These are phyloP conservation scores for Saccopteryx bilineata DNA, from an alignment of 2,113 vertebrate species.

Conservation along the genomic window DNA sequence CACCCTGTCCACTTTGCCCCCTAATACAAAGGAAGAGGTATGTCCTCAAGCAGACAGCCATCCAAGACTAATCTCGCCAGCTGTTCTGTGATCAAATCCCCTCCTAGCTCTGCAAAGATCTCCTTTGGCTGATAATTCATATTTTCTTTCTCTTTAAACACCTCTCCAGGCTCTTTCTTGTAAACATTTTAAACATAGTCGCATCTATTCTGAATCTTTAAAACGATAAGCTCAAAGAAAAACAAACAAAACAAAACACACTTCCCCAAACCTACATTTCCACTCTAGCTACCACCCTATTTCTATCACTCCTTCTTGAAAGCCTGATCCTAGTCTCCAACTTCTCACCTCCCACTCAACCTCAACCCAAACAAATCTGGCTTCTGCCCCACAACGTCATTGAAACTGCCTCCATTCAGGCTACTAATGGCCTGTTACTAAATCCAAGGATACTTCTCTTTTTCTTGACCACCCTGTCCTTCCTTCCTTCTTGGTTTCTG, in stretches of 20 bases:
- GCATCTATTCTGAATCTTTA: neutral
- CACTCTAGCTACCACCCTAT: neutral
- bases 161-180: neutral
- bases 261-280: neutral
- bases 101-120: neutral
- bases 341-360: neutral
- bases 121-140: neutral
- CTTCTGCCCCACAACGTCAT: neutral
- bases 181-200: neutral
- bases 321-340: neutral
- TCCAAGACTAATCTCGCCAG: neutral
- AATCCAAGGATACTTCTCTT: neutral
- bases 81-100: neutral
- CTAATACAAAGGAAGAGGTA: neutral
- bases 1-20: neutral
- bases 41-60: neutral
- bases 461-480: neutral
- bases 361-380: neutral
- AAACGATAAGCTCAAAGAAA: neutral
- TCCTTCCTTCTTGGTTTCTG: neutral
- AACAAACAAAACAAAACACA: constrained; percentile 1
- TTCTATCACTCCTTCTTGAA: neutral
- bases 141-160: neutral
- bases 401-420: neutral
- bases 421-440: neutral